Evolutionary conservation across 2,797 vertebrate genomes (phyloP), one percentile per base, ranked within the genome.

Genomic region (Prionace glauca): DNA sequence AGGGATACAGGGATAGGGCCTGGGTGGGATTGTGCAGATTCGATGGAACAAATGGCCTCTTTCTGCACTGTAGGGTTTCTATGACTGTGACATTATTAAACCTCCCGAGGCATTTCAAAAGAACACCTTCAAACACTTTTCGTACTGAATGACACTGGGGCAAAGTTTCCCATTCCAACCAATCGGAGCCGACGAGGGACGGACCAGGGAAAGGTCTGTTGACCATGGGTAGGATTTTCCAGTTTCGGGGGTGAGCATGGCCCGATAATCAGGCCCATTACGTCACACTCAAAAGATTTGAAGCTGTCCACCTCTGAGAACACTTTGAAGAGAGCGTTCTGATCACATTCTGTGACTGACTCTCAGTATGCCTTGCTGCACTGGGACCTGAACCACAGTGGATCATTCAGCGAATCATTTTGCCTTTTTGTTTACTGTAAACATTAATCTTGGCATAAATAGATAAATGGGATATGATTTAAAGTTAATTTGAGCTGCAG

Each of bases 401-500:
- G n/a, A 67, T 67, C 9, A 41, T n/a, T 67, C 67, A 92, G 24
- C 24, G n/a, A 62, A 92, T 69, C 18, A 92, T 69, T 67, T 92
- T 92, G n/a, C 2, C 65, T 67, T 69, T 65, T 11, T 36, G n/a
- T 11, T 36, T 36, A 41, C 65, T 41, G 36, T 29, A 92, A 92
- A 22, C 90, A 92, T 24, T 92, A 92, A 92, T 69, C n/a, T 92
- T 69, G n/a, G 62, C 90, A 69, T 41, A 92, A 92, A 92, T 69
- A 92, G 90, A 92, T 62, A 92, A 69, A 69, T 69, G 65, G 62
- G n/a, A 92, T 92, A 41, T 92, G 90, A 92, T 92, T 92, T 92
- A 36, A 69, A 92, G n/a, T n/a, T 92, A 22, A 69, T 92, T 92
- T 92, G n/a, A 26, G n/a, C 1, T 20, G 36, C 24, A 69, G 90